Base-by-base conservation (phyloP, 2,888 invertebrate genomes). In the Stenichneumon culpator region DNA sequence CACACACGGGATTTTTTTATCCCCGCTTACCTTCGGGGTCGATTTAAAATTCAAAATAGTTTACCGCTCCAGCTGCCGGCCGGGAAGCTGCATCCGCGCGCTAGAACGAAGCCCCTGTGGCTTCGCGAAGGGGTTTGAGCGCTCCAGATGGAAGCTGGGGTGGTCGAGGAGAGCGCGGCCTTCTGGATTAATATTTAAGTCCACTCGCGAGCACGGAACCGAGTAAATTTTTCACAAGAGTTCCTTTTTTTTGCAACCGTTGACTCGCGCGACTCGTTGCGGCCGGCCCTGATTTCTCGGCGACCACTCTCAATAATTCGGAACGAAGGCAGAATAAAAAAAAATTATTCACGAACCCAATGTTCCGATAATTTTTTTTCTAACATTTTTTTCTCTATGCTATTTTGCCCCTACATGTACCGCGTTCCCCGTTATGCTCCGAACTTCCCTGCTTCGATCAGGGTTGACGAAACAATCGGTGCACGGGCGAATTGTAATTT, bases 11-110 rank as follows among this genome's bases (percentile, higher is more conserved):
- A 79, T 74, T 78, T 14, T 25, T 88, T 86, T 87, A 84, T 87
- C 84, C 81, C 73, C 74, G 86, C 84, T 88, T 89, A 83, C 87
- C 89, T 89, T 89, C 84, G 82, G 81, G 44, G 44, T 82, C 73
- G 78, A 92, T 92, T 91, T 91, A 90, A 91, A 92, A 89, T 91
- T 90, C 90, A 91, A 90, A 91, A 90, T 87, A 91, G 90, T 90
- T 90, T 90, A 90, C 89, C 90, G 87, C 86, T 86, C 88, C 81
- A 3, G 78, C 79, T 79, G 67, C 73, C 65, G 78, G 75, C 50
- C 44, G 80, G 69, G 82, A 82, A 83, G 82, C 75, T 83, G 75
- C 67, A 79, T 82, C 75, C 77, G 82, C 44, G 28, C 60, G 78
- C 52, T 79, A 39, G 75, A 75, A 75, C 79, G 16, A 82, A 79